These are phyloP conservation scores for Eugnorisma glareosa DNA, from an alignment of 2,888 invertebrate species.

Conservation along the genomic window DNA sequence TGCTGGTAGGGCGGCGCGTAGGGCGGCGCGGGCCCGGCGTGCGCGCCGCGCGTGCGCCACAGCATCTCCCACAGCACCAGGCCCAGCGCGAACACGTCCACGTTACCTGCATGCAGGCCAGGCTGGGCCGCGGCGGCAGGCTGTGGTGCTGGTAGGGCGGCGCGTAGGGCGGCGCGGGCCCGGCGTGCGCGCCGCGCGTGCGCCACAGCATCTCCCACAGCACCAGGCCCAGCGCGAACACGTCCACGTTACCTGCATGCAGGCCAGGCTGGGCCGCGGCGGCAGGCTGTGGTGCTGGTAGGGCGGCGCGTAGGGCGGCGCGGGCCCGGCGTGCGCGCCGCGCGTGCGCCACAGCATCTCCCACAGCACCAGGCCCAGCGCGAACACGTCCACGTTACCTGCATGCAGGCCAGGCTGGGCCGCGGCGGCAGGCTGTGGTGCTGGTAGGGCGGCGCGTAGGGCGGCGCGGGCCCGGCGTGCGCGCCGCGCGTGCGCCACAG, in stretches of 20 bases:
- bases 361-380: slow-evolving; percentile 97
- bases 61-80: slow-evolving; percentile 98
- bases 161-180: slow-evolving; percentile 91
- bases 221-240: slow-evolving; percentile 96
- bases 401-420: slow-evolving; percentile 97
- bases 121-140: slow-evolving; percentile 92
- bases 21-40: slow-evolving; percentile 86
- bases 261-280: slow-evolving; percentile 94
- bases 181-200: slow-evolving; percentile 87
- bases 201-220: slow-evolving; percentile 97
- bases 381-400: slow-evolving; percentile 94
- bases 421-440: slow-evolving; percentile 92
- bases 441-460: slow-evolving; percentile 95
- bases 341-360: no score
- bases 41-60: no score
- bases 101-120: slow-evolving; percentile 97
- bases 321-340: slow-evolving; percentile 79
- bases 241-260: slow-evolving; percentile 98
- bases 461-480: slow-evolving; percentile 84
- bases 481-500: slow-evolving; percentile 92
- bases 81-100: slow-evolving; percentile 96
- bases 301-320: slow-evolving; percentile 93
- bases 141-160: slow-evolving; percentile 95
- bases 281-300: slow-evolving; percentile 94
- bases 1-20: slow-evolving; percentile 95